A percentile compares a stretch with the other conserved stretches of the same genome.
Evolutionary conservation across 2,797 vertebrate genomes (phyloP).

Genomic region (Enteromius anoplus): DNA sequence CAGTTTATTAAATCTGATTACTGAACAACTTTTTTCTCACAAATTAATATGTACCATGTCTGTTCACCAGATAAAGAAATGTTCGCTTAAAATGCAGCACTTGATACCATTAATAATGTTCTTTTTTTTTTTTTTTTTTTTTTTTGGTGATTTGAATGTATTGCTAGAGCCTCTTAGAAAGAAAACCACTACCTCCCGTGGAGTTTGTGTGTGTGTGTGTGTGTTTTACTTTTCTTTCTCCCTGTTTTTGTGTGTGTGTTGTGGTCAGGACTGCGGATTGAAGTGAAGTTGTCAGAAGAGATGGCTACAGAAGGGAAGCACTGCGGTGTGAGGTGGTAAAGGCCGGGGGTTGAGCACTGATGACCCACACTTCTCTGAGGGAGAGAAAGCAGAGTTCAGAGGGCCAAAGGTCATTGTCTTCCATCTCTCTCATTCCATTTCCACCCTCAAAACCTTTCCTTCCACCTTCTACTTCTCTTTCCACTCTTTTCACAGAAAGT

Average conservation of each 20-base stretch:
- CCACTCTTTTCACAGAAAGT: constrained; percentile 65
- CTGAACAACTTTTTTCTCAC: not conserved
- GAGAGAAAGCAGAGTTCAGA: constrained; percentile 68
- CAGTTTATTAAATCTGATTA: not conserved
- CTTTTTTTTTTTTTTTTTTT: not conserved
- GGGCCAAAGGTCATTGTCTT: constrained; percentile 73
- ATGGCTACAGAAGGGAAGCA: constrained; percentile 20
- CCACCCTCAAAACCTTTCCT: constrained; percentile 31
- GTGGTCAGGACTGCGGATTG: constrained; percentile 32
- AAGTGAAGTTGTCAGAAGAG: constrained; percentile 5
- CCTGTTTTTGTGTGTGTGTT: constrained; percentile 50
- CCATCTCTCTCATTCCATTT: constrained; percentile 26
- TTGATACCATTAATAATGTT: not conserved
- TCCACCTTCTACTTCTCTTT: constrained; percentile 27
- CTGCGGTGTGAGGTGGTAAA: constrained; percentile 5
- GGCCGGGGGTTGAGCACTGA: constrained; percentile 42
- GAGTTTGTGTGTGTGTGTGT: not conserved
- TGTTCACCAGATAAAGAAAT: not conserved
- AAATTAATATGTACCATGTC: not conserved
- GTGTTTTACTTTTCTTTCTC: constrained; percentile 6
- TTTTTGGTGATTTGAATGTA: constrained; percentile 9
- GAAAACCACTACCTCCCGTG: constrained; percentile 18
- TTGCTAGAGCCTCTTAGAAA: constrained; percentile 11
- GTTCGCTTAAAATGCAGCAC: not conserved
- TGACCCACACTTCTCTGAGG: constrained; percentile 35